phyloP scores from a whole-genome alignment of 2,113 vertebrate genomes.

The Rallus limicola region DNA sequence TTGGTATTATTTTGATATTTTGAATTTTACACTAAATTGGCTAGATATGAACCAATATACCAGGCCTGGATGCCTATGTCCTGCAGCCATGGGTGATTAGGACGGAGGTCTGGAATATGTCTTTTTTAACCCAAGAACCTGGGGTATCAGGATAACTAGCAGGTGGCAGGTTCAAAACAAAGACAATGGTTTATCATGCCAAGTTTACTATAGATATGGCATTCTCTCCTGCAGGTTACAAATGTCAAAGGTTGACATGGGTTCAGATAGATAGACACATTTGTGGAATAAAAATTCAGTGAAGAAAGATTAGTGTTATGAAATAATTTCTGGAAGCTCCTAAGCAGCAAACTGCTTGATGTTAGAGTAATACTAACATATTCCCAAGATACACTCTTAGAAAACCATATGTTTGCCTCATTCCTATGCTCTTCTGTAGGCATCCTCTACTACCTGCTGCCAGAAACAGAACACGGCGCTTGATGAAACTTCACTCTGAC shows the following conservation, averaged over 20 bases:
- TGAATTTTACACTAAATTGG: not conserved
- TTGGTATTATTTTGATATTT: not conserved
- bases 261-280: not conserved
- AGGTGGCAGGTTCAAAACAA: not conserved
- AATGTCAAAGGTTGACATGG: not conserved
- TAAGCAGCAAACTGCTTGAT: not conserved
- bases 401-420: not conserved
- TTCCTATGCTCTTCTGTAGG: not conserved
- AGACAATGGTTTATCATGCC: not conserved
- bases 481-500: not conserved
- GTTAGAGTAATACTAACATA: not conserved
- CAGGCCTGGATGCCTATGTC: rapidly evolving
- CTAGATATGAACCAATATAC: not conserved
- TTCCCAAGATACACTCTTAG: not conserved
- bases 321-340: not conserved
- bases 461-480: not conserved
- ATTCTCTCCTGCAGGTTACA: not conserved
- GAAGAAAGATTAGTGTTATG: not conserved
- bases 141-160: not conserved
- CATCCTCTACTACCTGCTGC: not conserved
- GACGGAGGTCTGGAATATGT: not conserved
- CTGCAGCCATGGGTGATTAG: not conserved
- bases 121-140: not conserved
- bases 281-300: not conserved
- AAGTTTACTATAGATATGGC: not conserved